A percentile compares a stretch with the other conserved stretches of the same genome.
Conservation (phyloP, 2,888 invertebrate species). For the Ornithoptera priamus region DNA sequence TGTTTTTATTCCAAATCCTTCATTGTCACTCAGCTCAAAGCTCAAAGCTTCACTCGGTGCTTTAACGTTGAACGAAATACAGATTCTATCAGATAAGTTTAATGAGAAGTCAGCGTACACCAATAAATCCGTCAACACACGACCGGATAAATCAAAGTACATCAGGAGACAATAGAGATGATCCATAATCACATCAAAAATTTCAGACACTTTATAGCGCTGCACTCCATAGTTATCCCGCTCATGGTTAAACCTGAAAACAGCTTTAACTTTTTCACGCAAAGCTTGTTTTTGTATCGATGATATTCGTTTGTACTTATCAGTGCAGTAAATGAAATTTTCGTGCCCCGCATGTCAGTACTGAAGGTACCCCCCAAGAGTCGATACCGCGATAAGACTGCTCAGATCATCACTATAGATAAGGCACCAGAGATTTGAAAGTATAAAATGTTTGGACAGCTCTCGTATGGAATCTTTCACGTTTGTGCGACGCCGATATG, state of each 20-base stretch:
- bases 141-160: conserved; percentile 4
- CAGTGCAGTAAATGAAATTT: conserved; percentile 11
- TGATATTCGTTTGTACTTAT: conserved; percentile 32
- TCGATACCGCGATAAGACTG: conserved; percentile 68
- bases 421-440: conserved; percentile 73
- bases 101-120: conserved; percentile 46
- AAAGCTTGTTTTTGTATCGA: conserved; percentile 30
- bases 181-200: conserved; percentile 69
- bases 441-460: conserved; percentile 80
- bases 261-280: conserved; percentile 1
- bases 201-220: conserved; percentile 37
- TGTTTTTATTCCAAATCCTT: conserved; percentile 3
- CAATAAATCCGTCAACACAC: conserved; percentile 70
- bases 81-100: conserved; percentile 66
- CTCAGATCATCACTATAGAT: conserved; percentile 77
- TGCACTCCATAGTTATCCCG: no score
- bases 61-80: conserved; percentile 42
- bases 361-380: conserved; percentile 73
- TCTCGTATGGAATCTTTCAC: conserved; percentile 76
- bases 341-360: conserved; percentile 64
- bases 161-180: conserved; percentile 66
- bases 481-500: conserved; percentile 71
- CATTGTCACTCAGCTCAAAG: conserved; percentile 4
- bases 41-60: conserved; percentile 27
- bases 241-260: not conserved